phyloP scores from a whole-genome alignment of 1,140 invertebrate species.

The Ips nitidus region DNA sequence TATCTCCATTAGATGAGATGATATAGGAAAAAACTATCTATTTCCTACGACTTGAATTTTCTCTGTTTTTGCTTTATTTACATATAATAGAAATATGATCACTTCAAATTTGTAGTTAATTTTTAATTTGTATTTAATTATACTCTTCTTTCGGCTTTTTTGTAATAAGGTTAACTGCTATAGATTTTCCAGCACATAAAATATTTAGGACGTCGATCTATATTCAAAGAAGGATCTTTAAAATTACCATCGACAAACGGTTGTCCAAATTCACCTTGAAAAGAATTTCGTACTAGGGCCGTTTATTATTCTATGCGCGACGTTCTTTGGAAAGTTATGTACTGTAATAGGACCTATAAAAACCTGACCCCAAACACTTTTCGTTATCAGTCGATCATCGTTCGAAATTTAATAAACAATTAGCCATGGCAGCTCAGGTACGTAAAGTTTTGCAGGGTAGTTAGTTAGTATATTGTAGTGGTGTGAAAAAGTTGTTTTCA shows the following conservation, averaged over 20 bases:
- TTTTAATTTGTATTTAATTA: neutral
- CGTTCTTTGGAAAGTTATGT: conserved; percentile 27
- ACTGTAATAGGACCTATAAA: conserved; percentile 28
- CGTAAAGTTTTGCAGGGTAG: neutral
- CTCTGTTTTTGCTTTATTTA: neutral
- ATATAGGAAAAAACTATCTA: too few relatives aligned
- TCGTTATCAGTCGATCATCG: conserved; percentile 32
- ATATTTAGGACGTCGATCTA: conserved; percentile 11
- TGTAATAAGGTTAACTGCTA: too few relatives aligned
- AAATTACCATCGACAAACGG: conserved; percentile 4
- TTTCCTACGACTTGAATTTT: too few relatives aligned
- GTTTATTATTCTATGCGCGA: conserved; percentile 19
- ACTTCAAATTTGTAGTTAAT: neutral
- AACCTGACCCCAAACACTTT: conserved; percentile 20
- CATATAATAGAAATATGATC: neutral
- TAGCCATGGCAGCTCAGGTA: conserved; percentile 34
- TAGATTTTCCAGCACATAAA: neutral
- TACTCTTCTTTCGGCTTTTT: neutral
- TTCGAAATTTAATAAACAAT: conserved; percentile 25
- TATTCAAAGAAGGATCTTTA: conserved; percentile 4
- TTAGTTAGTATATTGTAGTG: too few relatives aligned
- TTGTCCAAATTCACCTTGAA: conserved; percentile 19
- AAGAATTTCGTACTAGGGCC: conserved; percentile 21
- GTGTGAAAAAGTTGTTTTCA: neutral
- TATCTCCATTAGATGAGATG: too few relatives aligned